These are phyloP conservation scores for Sebastes matsubarae DNA, from an alignment of 2,797 vertebrate species.

Conservation along the genomic window DNA sequence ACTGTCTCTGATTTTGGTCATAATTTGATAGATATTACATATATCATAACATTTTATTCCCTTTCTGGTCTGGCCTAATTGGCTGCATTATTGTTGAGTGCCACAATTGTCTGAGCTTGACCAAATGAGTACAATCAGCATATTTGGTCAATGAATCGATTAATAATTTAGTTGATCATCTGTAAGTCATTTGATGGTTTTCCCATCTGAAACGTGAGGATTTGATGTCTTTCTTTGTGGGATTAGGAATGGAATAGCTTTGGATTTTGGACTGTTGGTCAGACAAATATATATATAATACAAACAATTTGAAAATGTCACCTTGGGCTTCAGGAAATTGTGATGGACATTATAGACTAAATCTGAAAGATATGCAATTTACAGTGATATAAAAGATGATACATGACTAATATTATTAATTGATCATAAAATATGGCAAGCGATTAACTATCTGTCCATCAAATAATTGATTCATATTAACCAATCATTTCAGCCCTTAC, in stretches of 20 bases:
- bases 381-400: neutral
- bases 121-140: too few species aligned
- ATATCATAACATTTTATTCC: neutral
- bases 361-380: neutral
- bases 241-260: neutral
- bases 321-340: neutral
- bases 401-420: neutral
- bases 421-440: neutral
- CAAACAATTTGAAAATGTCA: neutral
- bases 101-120: too few species aligned
- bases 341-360: too few species aligned
- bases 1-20: neutral
- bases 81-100: neutral
- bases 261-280: neutral
- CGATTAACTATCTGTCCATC: neutral
- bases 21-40: neutral
- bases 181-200: neutral
- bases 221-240: neutral
- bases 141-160: too few species aligned
- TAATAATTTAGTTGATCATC: too few species aligned
- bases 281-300: neutral
- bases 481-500: neutral
- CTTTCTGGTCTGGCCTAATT: neutral
- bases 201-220: neutral
- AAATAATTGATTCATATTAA: neutral